Percentiles rank a stretch among this genome's conserved stretches.
These are phyloP conservation scores for Brachionus plicatilis DNA, from an alignment of 1,140 invertebrate genomes.

Conservation along the genomic window DNA sequence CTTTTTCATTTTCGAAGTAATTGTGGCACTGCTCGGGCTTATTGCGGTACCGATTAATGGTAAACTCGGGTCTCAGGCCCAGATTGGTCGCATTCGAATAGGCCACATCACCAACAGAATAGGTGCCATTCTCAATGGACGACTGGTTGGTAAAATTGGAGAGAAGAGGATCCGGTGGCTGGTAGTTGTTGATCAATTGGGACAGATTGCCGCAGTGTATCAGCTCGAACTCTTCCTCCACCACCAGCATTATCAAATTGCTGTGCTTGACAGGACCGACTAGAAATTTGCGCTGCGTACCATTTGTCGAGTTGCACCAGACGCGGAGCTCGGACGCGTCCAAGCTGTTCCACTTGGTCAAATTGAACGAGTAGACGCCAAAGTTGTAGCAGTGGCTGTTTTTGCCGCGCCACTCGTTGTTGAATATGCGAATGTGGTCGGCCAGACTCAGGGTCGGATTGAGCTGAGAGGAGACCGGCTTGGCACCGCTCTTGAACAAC, in stretches of 20 bases:
- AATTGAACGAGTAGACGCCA: constrained; percentile 32
- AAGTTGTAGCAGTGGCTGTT: constrained; percentile 38
- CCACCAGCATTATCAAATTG: constrained; percentile 33
- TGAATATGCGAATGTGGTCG: constrained; percentile 19
- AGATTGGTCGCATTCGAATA: neutral
- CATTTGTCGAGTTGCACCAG: constrained; percentile 30
- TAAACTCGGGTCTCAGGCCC: neutral
- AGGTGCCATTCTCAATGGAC: neutral
- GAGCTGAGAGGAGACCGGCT: neutral
- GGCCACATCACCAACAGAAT: neutral
- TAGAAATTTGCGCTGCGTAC: neutral
- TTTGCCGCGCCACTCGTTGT: constrained; percentile 28
- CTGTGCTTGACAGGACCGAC: constrained; percentile 12
- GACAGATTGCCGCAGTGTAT: constrained; percentile 29
- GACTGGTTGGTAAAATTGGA: neutral
- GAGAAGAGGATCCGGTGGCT: neutral
- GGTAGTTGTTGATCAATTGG: neutral
- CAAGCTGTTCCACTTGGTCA: constrained; percentile 23
- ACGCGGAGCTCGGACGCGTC: neutral
- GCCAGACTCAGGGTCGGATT: constrained; percentile 3
- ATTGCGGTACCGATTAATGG: constrained; percentile 12
- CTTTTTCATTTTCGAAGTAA: constrained; percentile 10
- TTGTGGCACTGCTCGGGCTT: constrained; percentile 32
- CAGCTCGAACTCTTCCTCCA: constrained; percentile 25
- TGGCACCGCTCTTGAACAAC: neutral